Evolutionary conservation across 1,140 invertebrate genomes (phyloP).

Genomic region (Papilio glaucus): DNA sequence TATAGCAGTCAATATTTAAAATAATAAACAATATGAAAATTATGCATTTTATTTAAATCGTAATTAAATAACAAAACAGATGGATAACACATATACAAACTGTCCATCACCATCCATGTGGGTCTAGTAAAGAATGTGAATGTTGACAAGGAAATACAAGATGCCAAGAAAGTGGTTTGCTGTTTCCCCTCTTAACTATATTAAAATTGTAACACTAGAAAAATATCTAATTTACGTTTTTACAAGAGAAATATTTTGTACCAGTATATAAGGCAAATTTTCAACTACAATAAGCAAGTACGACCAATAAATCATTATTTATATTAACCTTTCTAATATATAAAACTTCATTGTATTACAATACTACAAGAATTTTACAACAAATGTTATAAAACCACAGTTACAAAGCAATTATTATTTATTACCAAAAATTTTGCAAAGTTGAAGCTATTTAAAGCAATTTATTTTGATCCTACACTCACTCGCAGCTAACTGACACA

Average conservation of each 20-base stretch:
- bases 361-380: too few relatives aligned
- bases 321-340: too few relatives aligned
- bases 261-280: not conserved
- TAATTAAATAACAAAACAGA: slow-evolving; percentile 73
- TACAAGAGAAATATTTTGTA: not conserved
- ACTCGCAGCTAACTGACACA: too few relatives aligned
- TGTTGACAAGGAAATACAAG: not conserved
- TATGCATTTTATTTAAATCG: slow-evolving; percentile 74
- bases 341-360: too few relatives aligned
- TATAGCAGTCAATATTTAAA: slow-evolving; percentile 29
- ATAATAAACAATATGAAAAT: slow-evolving; percentile 52
- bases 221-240: not conserved
- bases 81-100: slow-evolving; percentile 65
- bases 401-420: too few relatives aligned
- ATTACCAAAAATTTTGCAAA: too few relatives aligned
- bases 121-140: slow-evolving; percentile 46
- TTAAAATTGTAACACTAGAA: not conserved
- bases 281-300: not conserved
- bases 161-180: too few relatives aligned
- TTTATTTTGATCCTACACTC: too few relatives aligned
- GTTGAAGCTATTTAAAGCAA: too few relatives aligned
- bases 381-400: too few relatives aligned
- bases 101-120: slow-evolving; percentile 61
- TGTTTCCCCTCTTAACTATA: not conserved
- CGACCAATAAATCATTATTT: not conserved